Conservation (phyloP, 2,797 vertebrate genomes). For the Onychomys torridus region DNA sequence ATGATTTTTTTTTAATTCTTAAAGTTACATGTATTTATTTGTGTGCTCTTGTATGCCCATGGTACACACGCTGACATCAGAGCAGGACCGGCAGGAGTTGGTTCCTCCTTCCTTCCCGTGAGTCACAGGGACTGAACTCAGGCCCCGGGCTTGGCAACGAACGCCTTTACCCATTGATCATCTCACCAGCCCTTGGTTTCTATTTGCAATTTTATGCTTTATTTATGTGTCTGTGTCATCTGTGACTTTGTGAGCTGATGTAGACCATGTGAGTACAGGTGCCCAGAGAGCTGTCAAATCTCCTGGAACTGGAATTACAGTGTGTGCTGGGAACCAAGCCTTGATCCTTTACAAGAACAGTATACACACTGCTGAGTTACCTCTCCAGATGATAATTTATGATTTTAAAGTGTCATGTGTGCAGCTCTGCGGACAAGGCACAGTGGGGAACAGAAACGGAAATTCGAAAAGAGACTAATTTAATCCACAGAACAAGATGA, state of each 20-base stretch:
- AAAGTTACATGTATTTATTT: neutral
- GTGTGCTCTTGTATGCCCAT: too few species aligned
- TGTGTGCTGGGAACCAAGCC: neutral
- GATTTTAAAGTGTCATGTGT: neutral
- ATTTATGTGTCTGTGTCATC: neutral
- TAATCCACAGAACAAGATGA: neutral
- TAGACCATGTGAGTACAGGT: neutral
- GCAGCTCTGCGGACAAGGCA: neutral
- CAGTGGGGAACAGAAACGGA: neutral
- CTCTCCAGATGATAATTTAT: neutral
- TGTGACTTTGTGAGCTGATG: neutral
- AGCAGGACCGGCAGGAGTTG: neutral
- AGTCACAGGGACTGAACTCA: neutral
- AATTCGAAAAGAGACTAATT: neutral
- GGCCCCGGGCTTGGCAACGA: neutral
- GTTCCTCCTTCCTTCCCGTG: neutral
- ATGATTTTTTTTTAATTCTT: neutral
- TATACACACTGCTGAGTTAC: neutral
- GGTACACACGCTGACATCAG: too few species aligned
- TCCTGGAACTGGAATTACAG: neutral
- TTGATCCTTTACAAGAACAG: neutral
- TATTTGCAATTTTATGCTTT: too few species aligned
- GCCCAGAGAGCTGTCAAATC: neutral
- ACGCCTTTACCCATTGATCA: neutral
- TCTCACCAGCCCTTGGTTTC: neutral